Base-by-base conservation (phyloP, 2,797 vertebrate genomes). In the Eulemur rubriventer region DNA sequence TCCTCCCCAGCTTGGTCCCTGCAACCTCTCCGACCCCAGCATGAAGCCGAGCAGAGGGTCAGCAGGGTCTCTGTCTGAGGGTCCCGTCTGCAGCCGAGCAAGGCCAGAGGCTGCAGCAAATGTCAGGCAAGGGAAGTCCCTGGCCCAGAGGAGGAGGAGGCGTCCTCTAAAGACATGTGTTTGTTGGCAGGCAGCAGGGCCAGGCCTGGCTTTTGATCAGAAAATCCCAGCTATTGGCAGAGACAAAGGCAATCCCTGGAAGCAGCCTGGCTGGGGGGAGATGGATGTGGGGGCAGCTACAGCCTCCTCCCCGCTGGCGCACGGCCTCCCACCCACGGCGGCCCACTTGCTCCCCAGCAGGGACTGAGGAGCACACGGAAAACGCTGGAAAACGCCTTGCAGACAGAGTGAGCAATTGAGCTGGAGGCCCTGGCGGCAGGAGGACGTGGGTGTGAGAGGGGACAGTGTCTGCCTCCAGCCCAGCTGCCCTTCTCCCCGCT, bases 201-300 rank as follows among this genome's bases (percentile, higher is more conserved):
- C 76, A 48, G 90, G 88, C 63, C 90, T 96, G 92, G 90, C 96
- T 95, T 79, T 41, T 14, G 76, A 89, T 96, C 94, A 92, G 92
- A 96, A 96, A 95, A 82, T 78, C 83, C 80, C 81, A 93, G 90
- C 81, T 85, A 7, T 92, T 88, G 84, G 82, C 95, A 95, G 90
- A 82, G 57, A 85, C 82, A 46, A 38, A 92, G 70, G 72, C 75
- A 82, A 22, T 57, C 85, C 83, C 67, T 95, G 84, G 80, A 89
- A 96, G 69, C 61, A 73, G n/a, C 43, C 73, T 84, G 87, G 70
- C 91, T 87, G 41, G 24, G 75, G 50, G 80, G 70, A 30, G 57
- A 46, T 6, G 16, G 52, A 52, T 55, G 1, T 0, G 41, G 38
- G 57, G 50, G 28, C 24, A 17, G 55, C 75, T 73, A 48, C 26